Percentiles rank a stretch among this genome's conserved stretches.
Conservation (phyloP, 30 jellyfish, hydroid and myxozoan species). For the Pseudorhiza aurosa region DNA sequence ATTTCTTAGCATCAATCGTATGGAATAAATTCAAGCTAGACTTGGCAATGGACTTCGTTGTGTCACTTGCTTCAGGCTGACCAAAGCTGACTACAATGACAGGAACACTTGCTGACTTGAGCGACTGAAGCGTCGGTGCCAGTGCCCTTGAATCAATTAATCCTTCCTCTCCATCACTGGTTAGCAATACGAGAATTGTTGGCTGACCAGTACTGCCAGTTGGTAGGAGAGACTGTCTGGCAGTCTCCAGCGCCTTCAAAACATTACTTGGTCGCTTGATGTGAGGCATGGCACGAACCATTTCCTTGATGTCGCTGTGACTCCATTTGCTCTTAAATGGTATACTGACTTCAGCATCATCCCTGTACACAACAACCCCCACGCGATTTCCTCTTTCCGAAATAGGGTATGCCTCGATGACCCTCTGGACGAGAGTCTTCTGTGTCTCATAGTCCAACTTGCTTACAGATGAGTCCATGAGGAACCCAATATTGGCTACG, state of each 20-base stretch:
- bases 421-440: conserved; percentile 63
- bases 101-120: not conserved
- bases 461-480: conserved; percentile 84
- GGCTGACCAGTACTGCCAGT: conserved; percentile 57
- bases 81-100: conserved; percentile 10
- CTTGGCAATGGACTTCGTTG: not conserved
- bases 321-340: conserved; percentile 21
- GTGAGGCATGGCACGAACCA: conserved; percentile 69
- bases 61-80: not conserved
- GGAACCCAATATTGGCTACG: conserved; percentile 84
- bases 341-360: conserved; percentile 76
- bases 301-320: conserved; percentile 38
- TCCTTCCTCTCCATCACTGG: conserved; percentile 36
- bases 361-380: conserved; percentile 86
- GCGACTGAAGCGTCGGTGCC: not conserved
- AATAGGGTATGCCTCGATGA: conserved; percentile 67
- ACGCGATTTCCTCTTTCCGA: conserved; percentile 69
- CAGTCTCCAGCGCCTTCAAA: conserved; percentile 61
- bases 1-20: not conserved
- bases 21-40: not conserved
- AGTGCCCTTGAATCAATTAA: not conserved
- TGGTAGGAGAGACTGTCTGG: conserved; percentile 32
- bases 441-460: conserved; percentile 48
- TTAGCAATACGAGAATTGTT: conserved; percentile 45
- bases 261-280: conserved; percentile 57